phyloP scores from a whole-genome alignment of 2,888 invertebrate species.

The Tenthredo livida region DNA sequence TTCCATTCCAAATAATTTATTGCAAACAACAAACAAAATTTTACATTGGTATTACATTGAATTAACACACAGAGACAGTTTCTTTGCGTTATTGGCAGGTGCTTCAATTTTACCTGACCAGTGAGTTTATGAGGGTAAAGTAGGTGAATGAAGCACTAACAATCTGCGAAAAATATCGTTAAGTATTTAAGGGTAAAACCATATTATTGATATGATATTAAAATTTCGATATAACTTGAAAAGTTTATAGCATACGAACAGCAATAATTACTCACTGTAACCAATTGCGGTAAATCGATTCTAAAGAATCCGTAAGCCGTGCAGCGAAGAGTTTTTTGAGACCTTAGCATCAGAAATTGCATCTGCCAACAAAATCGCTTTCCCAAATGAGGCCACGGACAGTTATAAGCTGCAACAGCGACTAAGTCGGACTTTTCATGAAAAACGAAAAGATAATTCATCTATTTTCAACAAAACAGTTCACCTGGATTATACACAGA shows the following conservation, averaged over 20 bases:
- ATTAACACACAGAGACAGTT: not conserved
- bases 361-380: conserved; percentile 56
- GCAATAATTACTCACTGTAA: conserved; percentile 54
- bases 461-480: not conserved
- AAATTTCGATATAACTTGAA: not conserved
- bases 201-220: not conserved
- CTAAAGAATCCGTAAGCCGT: conserved; percentile 60
- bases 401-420: conserved; percentile 58
- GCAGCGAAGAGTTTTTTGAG: conserved; percentile 58
- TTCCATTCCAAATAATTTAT: not conserved
- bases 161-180: not conserved
- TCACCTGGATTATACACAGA: not conserved
- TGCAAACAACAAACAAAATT: not conserved
- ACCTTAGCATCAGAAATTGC: conserved; percentile 59
- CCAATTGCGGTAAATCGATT: conserved; percentile 58
- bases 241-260: not conserved
- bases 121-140: conserved; percentile 29
- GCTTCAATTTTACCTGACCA: conserved; percentile 7
- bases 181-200: not conserved
- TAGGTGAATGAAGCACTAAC: conserved; percentile 30
- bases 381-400: conserved; percentile 57
- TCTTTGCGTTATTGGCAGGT: not conserved
- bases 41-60: not conserved
- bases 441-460: not conserved
- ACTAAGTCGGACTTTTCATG: conserved; percentile 55